A percentile compares a stretch with the other conserved stretches of the same genome.
These are phyloP conservation scores for Megalurothrips usitatus DNA, from an alignment of 2,888 invertebrate genomes.

Conservation along the genomic window DNA sequence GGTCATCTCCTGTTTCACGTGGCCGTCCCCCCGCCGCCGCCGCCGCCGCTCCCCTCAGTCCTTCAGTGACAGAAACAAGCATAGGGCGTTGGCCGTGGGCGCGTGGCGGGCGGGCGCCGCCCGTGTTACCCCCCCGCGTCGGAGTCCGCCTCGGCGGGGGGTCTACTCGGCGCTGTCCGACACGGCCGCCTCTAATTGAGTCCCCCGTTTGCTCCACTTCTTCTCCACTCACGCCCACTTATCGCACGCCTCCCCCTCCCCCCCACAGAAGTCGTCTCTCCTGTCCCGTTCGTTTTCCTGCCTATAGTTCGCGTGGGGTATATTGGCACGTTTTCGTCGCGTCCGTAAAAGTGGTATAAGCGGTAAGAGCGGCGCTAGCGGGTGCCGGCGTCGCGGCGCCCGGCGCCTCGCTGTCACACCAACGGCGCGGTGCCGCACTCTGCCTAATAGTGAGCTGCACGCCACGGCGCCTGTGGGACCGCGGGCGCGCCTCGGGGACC, in stretches of 20 bases:
- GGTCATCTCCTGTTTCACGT: not conserved
- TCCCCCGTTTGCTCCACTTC: not conserved
- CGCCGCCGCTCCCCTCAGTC: not conserved
- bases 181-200: not conserved
- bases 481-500: not conserved
- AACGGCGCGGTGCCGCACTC: not conserved
- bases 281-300: not conserved
- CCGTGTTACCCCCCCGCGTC: no score
- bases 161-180: not conserved
- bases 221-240: not conserved
- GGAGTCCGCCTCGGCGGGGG: not conserved
- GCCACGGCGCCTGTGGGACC: not conserved
- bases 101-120: no score
- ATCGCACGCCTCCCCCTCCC: not conserved
- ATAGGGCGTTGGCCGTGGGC: no score
- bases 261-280: not conserved
- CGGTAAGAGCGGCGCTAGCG: no score
- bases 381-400: no score
- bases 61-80: no score
- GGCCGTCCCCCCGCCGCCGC: not conserved
- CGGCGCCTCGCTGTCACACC: no score
- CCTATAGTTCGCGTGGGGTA: no score
- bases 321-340: no score
- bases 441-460: slow-evolving; percentile 6
- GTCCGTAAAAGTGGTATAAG: no score